These are phyloP conservation scores for Rosalia funebris DNA, from an alignment of 2,888 invertebrate species.

Conservation along the genomic window DNA sequence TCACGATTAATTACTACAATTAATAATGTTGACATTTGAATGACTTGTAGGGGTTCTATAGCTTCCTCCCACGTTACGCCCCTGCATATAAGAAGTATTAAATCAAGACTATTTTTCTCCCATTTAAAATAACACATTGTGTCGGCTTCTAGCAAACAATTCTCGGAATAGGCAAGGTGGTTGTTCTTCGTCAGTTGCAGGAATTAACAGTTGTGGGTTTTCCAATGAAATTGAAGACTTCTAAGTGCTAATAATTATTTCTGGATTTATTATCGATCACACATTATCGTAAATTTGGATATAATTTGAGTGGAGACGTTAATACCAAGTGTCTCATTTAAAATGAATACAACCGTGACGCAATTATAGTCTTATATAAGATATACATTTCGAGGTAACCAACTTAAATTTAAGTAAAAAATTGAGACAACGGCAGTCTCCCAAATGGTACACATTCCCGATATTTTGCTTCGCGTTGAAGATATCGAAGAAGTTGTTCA, in stretches of 20 bases:
- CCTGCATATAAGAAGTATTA: slow-evolving; percentile 13
- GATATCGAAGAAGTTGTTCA: no score
- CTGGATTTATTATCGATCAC: slow-evolving; percentile 6
- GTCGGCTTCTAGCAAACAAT: slow-evolving; percentile 40
- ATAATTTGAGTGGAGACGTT: background rate
- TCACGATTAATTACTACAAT: no score
- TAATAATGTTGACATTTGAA: no score
- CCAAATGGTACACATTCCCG: no score
- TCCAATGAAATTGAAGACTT: slow-evolving; percentile 42
- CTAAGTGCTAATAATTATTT: slow-evolving; percentile 33
- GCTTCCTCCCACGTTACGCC: slow-evolving; percentile 1
- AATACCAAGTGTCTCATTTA: background rate
- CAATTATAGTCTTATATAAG: no score
- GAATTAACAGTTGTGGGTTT: slow-evolving; percentile 46
- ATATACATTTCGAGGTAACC: no score
- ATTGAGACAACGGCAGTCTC: no score
- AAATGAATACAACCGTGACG: background rate
- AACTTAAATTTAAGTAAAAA: no score
- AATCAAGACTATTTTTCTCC: slow-evolving; percentile 31
- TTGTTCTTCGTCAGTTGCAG: slow-evolving; percentile 24
- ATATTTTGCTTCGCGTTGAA: no score
- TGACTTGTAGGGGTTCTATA: background rate
- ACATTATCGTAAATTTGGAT: slow-evolving; percentile 11
- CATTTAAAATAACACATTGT: slow-evolving; percentile 34
- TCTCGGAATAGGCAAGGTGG: slow-evolving; percentile 42